Conservation (phyloP, 2,113 vertebrate genomes). For the Orycteropus afer region DNA sequence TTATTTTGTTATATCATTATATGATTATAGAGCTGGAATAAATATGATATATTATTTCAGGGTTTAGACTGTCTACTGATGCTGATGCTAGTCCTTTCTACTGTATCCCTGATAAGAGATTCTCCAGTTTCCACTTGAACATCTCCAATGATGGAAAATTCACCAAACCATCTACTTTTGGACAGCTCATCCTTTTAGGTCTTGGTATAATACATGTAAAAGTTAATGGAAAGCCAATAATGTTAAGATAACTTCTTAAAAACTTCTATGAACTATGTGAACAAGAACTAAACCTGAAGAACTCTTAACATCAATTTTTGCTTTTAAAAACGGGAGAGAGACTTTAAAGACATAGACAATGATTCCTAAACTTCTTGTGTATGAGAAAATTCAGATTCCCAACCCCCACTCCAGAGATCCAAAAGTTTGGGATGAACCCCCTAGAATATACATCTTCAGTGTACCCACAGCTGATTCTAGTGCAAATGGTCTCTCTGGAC, state of each 20-base stretch:
- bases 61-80: not conserved
- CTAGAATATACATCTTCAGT: not conserved
- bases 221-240: not conserved
- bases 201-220: not conserved
- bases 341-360: not conserved
- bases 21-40: not conserved
- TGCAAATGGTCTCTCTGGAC: not conserved
- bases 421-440: not conserved
- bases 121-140: not conserved
- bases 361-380: not conserved
- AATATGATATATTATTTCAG: not conserved
- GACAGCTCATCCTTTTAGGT: not conserved
- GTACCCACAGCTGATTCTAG: not conserved
- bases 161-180: not conserved
- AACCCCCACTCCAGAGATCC: not conserved
- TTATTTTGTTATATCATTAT: constrained; percentile 27
- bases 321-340: not conserved
- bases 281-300: not conserved
- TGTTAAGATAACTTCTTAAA: not conserved
- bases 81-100: not conserved
- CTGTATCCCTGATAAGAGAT: not conserved
- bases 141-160: not conserved
- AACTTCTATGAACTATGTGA: not conserved
- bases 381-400: not conserved
- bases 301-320: not conserved